Percentiles rank a stretch among this genome's conserved stretches.
phyloP scores from a whole-genome alignment of 2,797 vertebrate genomes.

The Falco novaeseelandiae region DNA sequence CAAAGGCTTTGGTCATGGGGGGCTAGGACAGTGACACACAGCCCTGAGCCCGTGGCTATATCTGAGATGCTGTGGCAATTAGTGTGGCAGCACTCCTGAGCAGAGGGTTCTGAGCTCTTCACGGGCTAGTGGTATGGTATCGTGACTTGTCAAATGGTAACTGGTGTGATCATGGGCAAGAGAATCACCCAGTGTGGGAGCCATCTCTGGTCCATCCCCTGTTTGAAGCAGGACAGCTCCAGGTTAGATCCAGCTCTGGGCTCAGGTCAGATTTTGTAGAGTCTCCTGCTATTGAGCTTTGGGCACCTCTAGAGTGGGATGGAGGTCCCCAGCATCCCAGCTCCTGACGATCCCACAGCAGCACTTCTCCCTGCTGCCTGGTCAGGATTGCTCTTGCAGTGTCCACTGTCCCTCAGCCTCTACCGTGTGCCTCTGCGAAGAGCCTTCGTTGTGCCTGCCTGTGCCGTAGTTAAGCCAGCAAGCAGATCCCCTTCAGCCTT shows the following conservation, averaged over 20 bases:
- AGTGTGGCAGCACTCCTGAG: background rate
- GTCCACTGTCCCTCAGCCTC: background rate
- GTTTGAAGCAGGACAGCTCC: background rate
- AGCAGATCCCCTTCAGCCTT: background rate
- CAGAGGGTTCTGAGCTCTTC: background rate
- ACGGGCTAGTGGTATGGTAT: rapidly evolving
- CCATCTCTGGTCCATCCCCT: background rate
- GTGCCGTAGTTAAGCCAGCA: rapidly evolving
- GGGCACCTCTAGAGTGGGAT: background rate
- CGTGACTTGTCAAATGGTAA: rapidly evolving
- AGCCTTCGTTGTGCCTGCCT: rapidly evolving
- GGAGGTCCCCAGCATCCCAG: too few species aligned
- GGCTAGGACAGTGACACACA: background rate
- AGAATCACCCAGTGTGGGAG: background rate
- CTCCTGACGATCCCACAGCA: background rate
- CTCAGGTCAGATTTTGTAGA: background rate
- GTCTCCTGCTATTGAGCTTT: background rate
- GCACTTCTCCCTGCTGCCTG: background rate
- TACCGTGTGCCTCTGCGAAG: too few species aligned
- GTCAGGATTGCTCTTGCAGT: background rate
- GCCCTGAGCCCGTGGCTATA: background rate
- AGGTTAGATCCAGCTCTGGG: background rate
- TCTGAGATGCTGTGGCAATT: rapidly evolving
- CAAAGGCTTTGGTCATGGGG: too few species aligned
- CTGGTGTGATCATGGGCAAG: rapidly evolving